Percentiles rank a stretch among this genome's conserved stretches.
phyloP scores from a whole-genome alignment of 2,113 vertebrate species.

The Melanotaenia duboulayi region DNA sequence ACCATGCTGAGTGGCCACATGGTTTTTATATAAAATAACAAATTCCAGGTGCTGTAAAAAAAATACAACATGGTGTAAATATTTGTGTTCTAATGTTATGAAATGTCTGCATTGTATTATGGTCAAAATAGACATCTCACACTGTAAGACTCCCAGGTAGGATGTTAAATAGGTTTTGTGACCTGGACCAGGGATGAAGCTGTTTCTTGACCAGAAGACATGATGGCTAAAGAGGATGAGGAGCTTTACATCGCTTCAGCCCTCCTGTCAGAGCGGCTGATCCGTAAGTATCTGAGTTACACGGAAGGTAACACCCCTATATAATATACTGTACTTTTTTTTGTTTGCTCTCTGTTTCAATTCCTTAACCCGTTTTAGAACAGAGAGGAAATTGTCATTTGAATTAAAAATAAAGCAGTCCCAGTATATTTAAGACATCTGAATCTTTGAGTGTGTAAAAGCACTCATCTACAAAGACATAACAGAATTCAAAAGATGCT shows the following conservation, averaged over 20 bases:
- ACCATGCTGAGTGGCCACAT: not conserved
- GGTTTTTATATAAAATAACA: not conserved
- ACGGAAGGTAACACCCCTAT: conserved; percentile 30
- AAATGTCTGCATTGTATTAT: not conserved
- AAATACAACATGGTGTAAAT: not conserved
- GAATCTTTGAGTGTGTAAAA: not conserved
- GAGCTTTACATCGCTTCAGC: conserved; percentile 50
- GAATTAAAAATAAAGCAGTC: not conserved
- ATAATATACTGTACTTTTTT: conserved; percentile 1
- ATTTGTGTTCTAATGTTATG: not conserved
- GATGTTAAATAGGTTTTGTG: conserved; percentile 35
- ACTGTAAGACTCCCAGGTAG: not conserved
- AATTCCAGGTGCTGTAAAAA: not conserved
- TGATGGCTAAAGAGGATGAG: conserved; percentile 67
- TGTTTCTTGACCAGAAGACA: conserved; percentile 6
- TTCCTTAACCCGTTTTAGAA: conserved; percentile 2
- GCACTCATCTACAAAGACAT: not conserved
- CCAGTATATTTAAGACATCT: not conserved
- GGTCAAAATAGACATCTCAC: conserved; percentile 4
- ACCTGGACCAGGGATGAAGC: conserved; percentile 19
- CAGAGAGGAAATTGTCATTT: not conserved
- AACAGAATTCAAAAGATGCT: not conserved
- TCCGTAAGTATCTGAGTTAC: conserved; percentile 51
- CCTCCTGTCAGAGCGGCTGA: conserved; percentile 38
- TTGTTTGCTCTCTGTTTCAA: conserved; percentile 4